Evolutionary conservation across 2,113 vertebrate genomes (phyloP), one percentile per base, ranked within the genome.

Genomic region (Tamias sibiricus): DNA sequence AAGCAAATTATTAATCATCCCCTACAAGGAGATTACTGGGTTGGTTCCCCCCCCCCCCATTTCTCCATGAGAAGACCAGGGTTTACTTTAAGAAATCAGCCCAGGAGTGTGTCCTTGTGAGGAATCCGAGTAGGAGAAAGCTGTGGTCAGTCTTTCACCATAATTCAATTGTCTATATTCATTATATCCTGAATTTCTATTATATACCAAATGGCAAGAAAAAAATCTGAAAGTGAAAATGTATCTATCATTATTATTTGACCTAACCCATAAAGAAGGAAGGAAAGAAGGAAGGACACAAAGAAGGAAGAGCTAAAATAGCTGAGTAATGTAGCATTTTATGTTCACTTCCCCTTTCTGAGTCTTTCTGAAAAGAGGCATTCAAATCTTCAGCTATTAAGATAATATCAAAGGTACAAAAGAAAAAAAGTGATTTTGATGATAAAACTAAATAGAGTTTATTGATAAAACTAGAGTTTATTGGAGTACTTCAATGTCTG

Each of bases 1-100:
- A 40, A 92, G 4, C 52, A 95, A 95, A 71, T 87, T 79, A 85
- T n/a, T 80, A 87, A 83, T 10, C 30, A 83, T 72, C 12, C 16
- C 52, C 2, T 74, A 68, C 37, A 90, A 94, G 91, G 17, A 26
- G 17, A 66, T n/a, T n/a, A n/a, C n/a, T n/a, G n/a, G n/a, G n/a
- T n/a, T n/a, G n/a, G n/a, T n/a, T n/a, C n/a, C n/a, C n/a, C n/a
- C n/a, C n/a, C n/a, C n/a, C n/a, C n/a, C n/a, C n/a, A 42, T 72
- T 84, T 59, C 37, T 77, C 59, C 24, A 77, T 17, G 17, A 89
- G 16, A 30, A 86, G 17, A 6, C 26, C 26, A 68, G 12, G 52
- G n/a, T 94, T 89, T 82, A 49, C 54, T 95, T 91, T 91, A 62
- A 79, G 17, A 17, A 20, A 49, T 47, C 40, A 80, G 75, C 32